phyloP scores from a whole-genome alignment of 30 jellyfish, hydroid and myxozoan genomes.

The Mastigias papua region DNA sequence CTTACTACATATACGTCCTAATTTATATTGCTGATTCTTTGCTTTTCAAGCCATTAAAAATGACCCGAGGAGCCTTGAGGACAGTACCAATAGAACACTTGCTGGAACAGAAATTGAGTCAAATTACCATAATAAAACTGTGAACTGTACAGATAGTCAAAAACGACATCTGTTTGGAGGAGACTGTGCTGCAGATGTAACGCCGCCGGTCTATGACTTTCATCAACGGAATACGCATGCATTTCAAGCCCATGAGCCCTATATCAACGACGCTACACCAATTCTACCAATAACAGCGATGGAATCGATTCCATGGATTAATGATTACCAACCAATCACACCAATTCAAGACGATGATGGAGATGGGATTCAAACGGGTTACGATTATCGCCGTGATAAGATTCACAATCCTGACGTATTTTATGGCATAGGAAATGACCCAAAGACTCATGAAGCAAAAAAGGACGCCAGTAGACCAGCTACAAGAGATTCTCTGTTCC shows the following conservation, averaged over 20 bases:
- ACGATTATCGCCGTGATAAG: constrained; percentile 31
- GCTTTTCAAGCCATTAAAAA: too few relatives aligned
- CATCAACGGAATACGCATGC: constrained; percentile 22
- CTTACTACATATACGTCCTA: too few relatives aligned
- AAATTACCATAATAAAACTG: neutral
- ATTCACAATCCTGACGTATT: neutral
- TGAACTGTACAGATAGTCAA: constrained; percentile 4
- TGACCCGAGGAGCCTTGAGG: neutral
- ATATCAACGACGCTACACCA: constrained; percentile 58
- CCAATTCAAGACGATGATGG: constrained; percentile 50
- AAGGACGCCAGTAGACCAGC: neutral
- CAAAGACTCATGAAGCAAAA: neutral
- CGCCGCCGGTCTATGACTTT: neutral
- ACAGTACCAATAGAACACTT: neutral
- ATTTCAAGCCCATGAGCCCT: constrained; percentile 64
- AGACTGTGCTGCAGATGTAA: constrained; percentile 11
- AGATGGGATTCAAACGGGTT: neutral
- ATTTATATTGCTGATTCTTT: too few relatives aligned
- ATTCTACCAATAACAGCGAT: constrained; percentile 48
- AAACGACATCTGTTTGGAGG: constrained; percentile 23
- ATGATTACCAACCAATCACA: constrained; percentile 63
- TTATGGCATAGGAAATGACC: neutral
- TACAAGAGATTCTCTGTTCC: neutral
- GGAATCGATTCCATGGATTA: constrained; percentile 61
- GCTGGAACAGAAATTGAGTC: neutral